phyloP scores from a whole-genome alignment of 1,140 invertebrate genomes.

The Sitobion miscanthi region DNA sequence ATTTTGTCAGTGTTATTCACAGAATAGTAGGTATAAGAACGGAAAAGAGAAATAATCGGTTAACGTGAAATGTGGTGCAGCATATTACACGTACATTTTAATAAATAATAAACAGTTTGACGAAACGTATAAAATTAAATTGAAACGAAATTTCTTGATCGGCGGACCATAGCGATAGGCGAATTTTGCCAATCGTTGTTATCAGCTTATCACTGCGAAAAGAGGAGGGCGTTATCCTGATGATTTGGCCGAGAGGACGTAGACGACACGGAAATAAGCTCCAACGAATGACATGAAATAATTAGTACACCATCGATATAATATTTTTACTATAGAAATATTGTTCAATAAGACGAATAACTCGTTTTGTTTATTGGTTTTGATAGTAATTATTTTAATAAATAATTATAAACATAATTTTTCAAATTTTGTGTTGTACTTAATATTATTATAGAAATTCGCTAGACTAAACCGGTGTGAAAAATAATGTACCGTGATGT shows the following conservation, averaged over 20 bases:
- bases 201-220: background rate
- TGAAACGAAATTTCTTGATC: background rate
- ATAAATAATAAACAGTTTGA: background rate
- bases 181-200: background rate
- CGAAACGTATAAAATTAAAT: background rate
- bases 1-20: slow-evolving; percentile 55
- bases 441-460: background rate
- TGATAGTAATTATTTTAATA: background rate
- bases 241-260: background rate
- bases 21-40: background rate
- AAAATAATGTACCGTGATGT: background rate
- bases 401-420: background rate
- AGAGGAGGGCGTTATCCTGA: slow-evolving; percentile 4
- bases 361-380: background rate
- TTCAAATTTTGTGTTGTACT: background rate
- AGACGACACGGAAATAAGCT: background rate
- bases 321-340: background rate
- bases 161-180: background rate
- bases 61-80: background rate
- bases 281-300: background rate
- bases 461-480: too few species aligned
- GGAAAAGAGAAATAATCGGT: background rate
- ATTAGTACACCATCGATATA: background rate
- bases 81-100: background rate
- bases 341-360: background rate